These are phyloP conservation scores for Ypsolopha sequella DNA, from an alignment of 2,888 invertebrate genomes.

Conservation along the genomic window DNA sequence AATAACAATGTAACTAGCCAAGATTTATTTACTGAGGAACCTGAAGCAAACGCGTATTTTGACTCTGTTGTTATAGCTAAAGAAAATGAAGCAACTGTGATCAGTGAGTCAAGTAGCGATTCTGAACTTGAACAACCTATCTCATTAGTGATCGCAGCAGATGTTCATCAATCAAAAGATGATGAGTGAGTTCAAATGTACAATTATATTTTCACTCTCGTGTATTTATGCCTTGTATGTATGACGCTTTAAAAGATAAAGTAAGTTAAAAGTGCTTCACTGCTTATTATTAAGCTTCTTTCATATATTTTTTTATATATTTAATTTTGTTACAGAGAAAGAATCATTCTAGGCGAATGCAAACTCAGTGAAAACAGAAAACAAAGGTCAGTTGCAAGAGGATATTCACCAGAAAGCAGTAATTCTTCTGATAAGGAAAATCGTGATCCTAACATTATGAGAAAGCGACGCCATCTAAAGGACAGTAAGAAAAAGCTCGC, in stretches of 20 bases:
- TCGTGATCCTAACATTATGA: slow-evolving; percentile 44
- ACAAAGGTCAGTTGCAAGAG: slow-evolving; percentile 24
- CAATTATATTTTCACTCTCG: background rate
- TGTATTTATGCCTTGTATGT: background rate
- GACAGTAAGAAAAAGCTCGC: background rate
- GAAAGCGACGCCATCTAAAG: slow-evolving; percentile 11
- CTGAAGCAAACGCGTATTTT: background rate
- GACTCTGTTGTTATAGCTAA: background rate
- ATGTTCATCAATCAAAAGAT: background rate
- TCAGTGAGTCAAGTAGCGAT: slow-evolving; percentile 1
- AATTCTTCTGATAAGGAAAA: slow-evolving; percentile 63
- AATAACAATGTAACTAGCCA: slow-evolving; percentile 12
- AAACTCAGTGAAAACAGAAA: slow-evolving; percentile 24
- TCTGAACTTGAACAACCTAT: background rate
- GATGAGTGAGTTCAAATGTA: background rate
- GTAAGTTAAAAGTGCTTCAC: no score
- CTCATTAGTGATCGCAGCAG: background rate
- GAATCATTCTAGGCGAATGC: slow-evolving; percentile 27
- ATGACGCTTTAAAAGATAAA: background rate
- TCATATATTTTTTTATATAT: background rate
- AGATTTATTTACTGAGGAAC: slow-evolving; percentile 20
- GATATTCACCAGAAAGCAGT: slow-evolving; percentile 41
- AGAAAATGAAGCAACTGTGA: background rate
- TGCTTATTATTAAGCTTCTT: no score
- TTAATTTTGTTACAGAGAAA: slow-evolving; percentile 28